phyloP scores from a whole-genome alignment of 2,888 invertebrate genomes.

The Parasteatoda lunata region DNA sequence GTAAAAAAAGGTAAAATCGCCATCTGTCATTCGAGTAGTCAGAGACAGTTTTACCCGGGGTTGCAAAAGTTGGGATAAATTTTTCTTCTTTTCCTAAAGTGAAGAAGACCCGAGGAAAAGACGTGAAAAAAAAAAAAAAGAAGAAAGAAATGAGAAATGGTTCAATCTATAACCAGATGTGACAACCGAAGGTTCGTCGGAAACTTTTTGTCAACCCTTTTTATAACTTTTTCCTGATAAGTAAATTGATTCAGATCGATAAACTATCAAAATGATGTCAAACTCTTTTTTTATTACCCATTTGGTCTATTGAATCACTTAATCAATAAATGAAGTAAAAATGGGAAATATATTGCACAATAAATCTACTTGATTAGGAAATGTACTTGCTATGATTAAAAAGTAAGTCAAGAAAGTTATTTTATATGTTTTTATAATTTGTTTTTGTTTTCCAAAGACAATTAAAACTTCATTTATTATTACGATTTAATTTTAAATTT shows the following conservation, averaged over 20 bases:
- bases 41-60: constrained; percentile 54
- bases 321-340: background rate
- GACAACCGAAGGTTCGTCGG: constrained; percentile 53
- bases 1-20: constrained; percentile 42
- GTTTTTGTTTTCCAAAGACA: too few species aligned
- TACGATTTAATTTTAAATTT: too few species aligned
- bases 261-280: background rate
- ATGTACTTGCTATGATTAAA: too few species aligned
- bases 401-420: too few species aligned
- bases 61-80: constrained; percentile 20
- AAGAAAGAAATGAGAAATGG: constrained; percentile 31
- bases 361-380: too few species aligned
- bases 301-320: background rate
- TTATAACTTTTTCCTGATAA: constrained; percentile 50
- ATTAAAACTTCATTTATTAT: too few species aligned
- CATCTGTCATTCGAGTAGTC: constrained; percentile 60
- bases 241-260: constrained; percentile 49
- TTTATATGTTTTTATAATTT: too few species aligned
- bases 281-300: background rate
- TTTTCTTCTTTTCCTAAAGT: background rate
- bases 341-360: too few species aligned
- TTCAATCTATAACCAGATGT: constrained; percentile 62
- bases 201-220: constrained; percentile 53
- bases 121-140: constrained; percentile 1
- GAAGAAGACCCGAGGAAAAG: constrained; percentile 13